These are phyloP conservation scores for Congeria kusceri DNA, from an alignment of 2,888 invertebrate species.

Conservation along the genomic window DNA sequence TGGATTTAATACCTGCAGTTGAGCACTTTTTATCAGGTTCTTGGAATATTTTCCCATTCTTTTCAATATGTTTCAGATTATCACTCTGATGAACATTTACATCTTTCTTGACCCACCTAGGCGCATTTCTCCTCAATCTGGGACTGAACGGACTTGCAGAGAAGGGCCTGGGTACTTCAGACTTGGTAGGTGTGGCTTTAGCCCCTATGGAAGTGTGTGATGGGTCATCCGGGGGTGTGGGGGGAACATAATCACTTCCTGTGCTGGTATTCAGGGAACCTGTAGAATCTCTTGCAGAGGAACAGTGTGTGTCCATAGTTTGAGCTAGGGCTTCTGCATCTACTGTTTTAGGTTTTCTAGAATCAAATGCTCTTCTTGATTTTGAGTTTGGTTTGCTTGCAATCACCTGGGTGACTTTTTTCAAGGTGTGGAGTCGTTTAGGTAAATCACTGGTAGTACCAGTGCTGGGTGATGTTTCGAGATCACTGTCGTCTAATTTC, in stretches of 20 bases:
- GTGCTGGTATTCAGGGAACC: slow-evolving; percentile 59
- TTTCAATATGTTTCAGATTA: slow-evolving; percentile 2
- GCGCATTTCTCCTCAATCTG: slow-evolving; percentile 22
- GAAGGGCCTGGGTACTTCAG: slow-evolving; percentile 10
- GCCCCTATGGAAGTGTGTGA: not conserved
- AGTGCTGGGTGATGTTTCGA: slow-evolving; percentile 39
- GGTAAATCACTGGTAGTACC: not conserved
- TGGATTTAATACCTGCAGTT: too few species aligned
- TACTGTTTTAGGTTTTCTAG: not conserved
- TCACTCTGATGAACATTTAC: too few species aligned
- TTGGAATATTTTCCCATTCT: not conserved
- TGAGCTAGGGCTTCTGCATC: slow-evolving; percentile 4
- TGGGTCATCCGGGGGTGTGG: slow-evolving; percentile 80
- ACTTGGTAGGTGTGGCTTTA: slow-evolving; percentile 27
- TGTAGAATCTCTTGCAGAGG: slow-evolving; percentile 1
- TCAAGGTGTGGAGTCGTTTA: too few species aligned
- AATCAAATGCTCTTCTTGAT: not conserved
- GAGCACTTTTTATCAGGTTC: too few species aligned
- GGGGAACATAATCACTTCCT: slow-evolving; percentile 80
- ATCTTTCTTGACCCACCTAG: not conserved
- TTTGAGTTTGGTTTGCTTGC: not conserved
- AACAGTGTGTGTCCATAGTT: slow-evolving; percentile 10
- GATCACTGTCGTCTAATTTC: slow-evolving; percentile 30
- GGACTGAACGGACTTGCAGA: slow-evolving; percentile 48
- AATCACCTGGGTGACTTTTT: not conserved